Base-by-base conservation (phyloP, 1,140 invertebrate genomes). In the Monochamus saltuarius region DNA sequence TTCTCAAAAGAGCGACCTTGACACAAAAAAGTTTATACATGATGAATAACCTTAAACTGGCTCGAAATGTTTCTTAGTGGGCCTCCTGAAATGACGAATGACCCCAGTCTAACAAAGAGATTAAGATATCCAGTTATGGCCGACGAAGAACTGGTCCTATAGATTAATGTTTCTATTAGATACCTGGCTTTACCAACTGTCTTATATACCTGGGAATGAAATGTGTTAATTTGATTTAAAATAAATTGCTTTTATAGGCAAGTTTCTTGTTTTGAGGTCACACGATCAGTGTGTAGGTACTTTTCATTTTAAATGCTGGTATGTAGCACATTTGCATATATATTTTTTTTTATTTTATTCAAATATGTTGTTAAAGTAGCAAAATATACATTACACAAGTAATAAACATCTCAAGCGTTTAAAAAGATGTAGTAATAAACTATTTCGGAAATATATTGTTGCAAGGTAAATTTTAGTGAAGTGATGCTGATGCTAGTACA, bases 121-220 rank as follows among this genome's bases (percentile, higher is more conserved):
- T 68, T 65, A 61, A 68, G 63, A 68, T 65, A 68, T 68, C 56
- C 63, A 65, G 53, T 51, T 46, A 65, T 58, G 53, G 63, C 59
- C 47, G 53, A 59, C 42, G 38, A 54, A 65, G 38, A 64, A 68
- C 66, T 60, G 66, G 63, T 68, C 65, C 61, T 56, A 57, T 63
- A 62, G 63, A 68, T 68, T 62, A 59, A 68, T 68, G 63, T 65
- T 62, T 62, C 59, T 65, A 68, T 62, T 65, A 64, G 56, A 64
- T 50, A 62, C 50, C 43, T 54, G 52, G 6, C 53, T 56, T 29
- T 62, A 50, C 60, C 43, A 49, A 56, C 46, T 49, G 39, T 56
- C 45, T 39, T 37, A 49, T 49, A 36, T 51, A 51, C 53, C 54
- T 64, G 62, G 59, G 62, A 64, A 64, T 61, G 50, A 64, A 64